These are phyloP conservation scores for Pollenia amentaria DNA, from an alignment of 2,888 invertebrate species.

Conservation along the genomic window DNA sequence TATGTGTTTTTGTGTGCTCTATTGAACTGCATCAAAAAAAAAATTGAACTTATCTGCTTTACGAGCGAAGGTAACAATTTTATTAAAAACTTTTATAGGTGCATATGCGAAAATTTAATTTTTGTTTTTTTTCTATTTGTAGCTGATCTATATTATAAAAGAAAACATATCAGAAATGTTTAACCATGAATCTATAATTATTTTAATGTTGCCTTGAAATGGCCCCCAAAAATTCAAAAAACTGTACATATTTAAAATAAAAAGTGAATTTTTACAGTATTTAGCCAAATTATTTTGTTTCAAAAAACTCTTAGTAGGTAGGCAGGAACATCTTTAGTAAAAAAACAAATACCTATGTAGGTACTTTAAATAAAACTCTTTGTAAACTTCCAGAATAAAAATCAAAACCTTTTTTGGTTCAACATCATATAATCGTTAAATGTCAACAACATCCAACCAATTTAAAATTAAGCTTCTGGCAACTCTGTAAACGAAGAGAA, in stretches of 20 bases:
- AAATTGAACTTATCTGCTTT: no score
- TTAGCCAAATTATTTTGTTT: no score
- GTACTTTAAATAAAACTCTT: background rate
- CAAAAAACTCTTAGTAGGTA: no score
- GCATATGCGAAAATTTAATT: no score
- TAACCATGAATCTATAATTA: conserved; percentile 18
- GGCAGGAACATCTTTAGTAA: no score
- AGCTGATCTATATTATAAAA: background rate
- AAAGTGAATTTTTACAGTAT: no score
- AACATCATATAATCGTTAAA: background rate
- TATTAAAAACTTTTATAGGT: no score
- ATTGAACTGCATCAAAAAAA: no score
- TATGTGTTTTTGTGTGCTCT: no score
- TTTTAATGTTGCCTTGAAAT: conserved; percentile 22
- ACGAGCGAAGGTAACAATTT: no score
- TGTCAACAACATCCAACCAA: background rate
- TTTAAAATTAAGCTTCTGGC: conserved; percentile 14
- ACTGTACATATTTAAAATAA: background rate
- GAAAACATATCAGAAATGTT: background rate
- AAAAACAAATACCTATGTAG: background rate
- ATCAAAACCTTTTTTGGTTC: no score
- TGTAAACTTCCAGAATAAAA: background rate
- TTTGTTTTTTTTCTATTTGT: no score
- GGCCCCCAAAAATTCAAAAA: background rate
- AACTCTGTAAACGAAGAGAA: conserved; percentile 52